Base-by-base conservation (phyloP, 2,888 invertebrate genomes). In the Philaethria dido region DNA sequence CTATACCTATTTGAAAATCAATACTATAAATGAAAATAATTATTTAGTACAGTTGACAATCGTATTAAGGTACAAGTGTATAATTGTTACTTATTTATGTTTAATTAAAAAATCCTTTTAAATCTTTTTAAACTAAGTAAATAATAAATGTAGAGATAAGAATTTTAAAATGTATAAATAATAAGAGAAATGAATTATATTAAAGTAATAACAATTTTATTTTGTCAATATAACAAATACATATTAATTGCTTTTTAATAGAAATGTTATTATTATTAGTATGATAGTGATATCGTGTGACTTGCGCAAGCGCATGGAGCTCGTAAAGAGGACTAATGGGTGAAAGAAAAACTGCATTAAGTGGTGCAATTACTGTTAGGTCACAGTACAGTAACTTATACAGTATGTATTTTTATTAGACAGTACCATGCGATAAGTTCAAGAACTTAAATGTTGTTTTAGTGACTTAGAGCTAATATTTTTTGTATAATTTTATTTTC, bases 251-350 rank as follows among this genome's bases (percentile, higher is more conserved):
- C 2, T n/a, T 6, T 52, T 3, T 52, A 1, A 33, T 13, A 33
- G 52, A 16, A 33, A 33, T 11, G 45, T 60, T 45, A 14, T 45
- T 45, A 16, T 45, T 29, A 44, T 45, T 59, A 60, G 44, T 66
- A 66, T 67, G 63, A 69, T 67, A 54, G 62, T 61, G 47, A 57
- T 72, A 69, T 67, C 68, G 70, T 73, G 68, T 69, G 68, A 74
- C 69, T 66, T 71, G 70, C 76, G 74, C 77, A 77, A 81, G 80
- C 74, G 78, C 76, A 78, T 69, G 78, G 79, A 79, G 78, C 80
- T 80, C 79, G 78, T 84, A 85, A 86, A 85, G 72, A 85, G 72
- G 75, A 76, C 78, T 86, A 85, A 83, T 86, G 79, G 80, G 67
- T 70, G 71, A 71, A 72, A 76, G 76, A 82, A 86, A 85, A 85